Conservation (phyloP, 2,797 vertebrate species). For the Champsocephalus gunnari region DNA sequence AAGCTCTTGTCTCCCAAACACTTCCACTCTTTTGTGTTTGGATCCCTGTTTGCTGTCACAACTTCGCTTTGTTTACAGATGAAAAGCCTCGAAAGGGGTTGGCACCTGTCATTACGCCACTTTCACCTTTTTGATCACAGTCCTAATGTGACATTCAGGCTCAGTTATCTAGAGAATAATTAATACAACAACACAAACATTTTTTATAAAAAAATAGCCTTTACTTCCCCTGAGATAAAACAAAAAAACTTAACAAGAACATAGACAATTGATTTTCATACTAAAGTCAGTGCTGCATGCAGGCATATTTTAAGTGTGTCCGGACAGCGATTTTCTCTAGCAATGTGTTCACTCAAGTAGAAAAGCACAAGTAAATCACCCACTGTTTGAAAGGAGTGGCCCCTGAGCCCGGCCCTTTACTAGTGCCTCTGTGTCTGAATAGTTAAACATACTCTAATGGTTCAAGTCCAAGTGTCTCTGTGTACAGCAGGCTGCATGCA, state of each 20-base stretch:
- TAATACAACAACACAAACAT: conserved; percentile 1
- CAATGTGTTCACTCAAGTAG: conserved; percentile 30
- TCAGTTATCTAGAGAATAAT: conserved; percentile 8
- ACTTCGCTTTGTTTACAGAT: conserved; percentile 70
- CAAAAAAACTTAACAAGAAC: conserved; percentile 33
- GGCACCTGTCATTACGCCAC: conserved; percentile 43
- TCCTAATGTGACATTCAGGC: not conserved
- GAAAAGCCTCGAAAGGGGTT: conserved; percentile 46
- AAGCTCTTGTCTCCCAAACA: conserved; percentile 28
- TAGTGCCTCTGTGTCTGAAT: conserved; percentile 36
- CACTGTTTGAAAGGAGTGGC: conserved; percentile 40
- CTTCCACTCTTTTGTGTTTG: conserved; percentile 33
- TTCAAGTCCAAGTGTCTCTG: conserved; percentile 44
- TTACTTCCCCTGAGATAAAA: conserved; percentile 57
- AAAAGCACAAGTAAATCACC: conserved; percentile 20
- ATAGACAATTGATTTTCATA: conserved; percentile 35
- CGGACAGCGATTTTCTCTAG: conserved; percentile 42
- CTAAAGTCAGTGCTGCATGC: conserved; percentile 25
- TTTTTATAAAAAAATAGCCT: conserved; percentile 67
- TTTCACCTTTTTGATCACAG: conserved; percentile 62
- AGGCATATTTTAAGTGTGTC: conserved; percentile 45
- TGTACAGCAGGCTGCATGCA: conserved; percentile 25
- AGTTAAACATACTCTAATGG: conserved; percentile 34
- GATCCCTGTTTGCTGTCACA: conserved; percentile 71
- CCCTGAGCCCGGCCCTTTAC: conserved; percentile 17